Evolutionary conservation across 2,797 vertebrate genomes (phyloP), one percentile per base, ranked within the genome.

Genomic region (Hyperoplus lanceolatus): DNA sequence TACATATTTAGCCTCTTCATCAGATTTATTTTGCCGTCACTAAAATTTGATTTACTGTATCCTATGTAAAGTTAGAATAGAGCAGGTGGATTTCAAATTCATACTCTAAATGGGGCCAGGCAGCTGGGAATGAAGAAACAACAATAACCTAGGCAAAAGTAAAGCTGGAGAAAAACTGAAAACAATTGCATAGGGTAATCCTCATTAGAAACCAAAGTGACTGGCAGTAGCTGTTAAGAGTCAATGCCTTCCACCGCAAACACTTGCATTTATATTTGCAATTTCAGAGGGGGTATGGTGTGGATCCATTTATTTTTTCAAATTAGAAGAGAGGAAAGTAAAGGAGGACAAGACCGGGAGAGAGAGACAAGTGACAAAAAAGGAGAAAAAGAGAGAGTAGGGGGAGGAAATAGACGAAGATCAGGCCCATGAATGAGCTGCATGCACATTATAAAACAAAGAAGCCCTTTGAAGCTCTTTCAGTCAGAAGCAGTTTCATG

Each of bases 401-500:
- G 72, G 86, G 88, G 84, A 88, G 90, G 85, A 87, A 92, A 93
- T 82, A 93, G 83, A 81, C 85, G 92, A 91, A 91, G 93, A 94
- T 95, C 92, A 92, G 90, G 89, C 91, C 86, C 87, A 91, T 94
- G 93, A 95, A 96, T 95, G 94, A 94, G 93, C 94, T 94, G 93
- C 93, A 94, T 95, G 92, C 93, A 95, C 92, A 95, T 95, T 94
- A 93, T 92, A 83, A 95, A 95, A 96, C 94, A 96, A 96, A 95
- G 94, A 88, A 90, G 89, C 89, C 92, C 94, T 96, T 95, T 95
- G 94, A 96, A 95, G 95, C 93, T 91, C 90, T 92, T 92, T 94
- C 92, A 95, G 92, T 95, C 94, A 95, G 90, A 94, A 96, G 90
- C 92, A 95, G 94, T 95, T 95, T 94, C 91, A 95, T 95, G 94